Conservation (phyloP, 2,113 vertebrate genomes). For the Tretioscincus oriximinensis region DNA sequence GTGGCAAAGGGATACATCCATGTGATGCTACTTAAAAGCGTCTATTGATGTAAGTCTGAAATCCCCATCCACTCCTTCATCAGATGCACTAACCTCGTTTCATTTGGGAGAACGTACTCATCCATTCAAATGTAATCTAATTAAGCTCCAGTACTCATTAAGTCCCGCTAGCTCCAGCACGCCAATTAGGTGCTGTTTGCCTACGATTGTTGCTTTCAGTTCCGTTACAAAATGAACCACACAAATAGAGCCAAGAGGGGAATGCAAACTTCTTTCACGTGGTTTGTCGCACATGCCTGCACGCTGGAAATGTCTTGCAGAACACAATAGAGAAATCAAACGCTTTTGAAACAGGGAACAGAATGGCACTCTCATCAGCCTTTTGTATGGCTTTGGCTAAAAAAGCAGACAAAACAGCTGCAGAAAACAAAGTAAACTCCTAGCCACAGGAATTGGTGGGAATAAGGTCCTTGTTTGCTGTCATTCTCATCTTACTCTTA, state of each 20-base stretch:
- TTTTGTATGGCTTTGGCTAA: background rate
- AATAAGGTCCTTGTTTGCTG: background rate
- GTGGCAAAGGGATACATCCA: no score
- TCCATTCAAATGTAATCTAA: constrained; percentile 23
- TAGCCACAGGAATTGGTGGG: background rate
- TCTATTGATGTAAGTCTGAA: background rate
- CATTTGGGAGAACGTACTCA: constrained; percentile 33
- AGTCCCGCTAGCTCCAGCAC: background rate
- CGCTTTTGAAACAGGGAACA: background rate
- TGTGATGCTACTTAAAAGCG: background rate
- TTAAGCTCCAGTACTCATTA: constrained; percentile 10
- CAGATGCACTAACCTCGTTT: constrained; percentile 36
- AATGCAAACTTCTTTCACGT: background rate
- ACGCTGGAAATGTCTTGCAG: background rate
- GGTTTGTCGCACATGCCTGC: background rate
- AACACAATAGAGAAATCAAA: no score
- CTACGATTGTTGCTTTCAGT: background rate
- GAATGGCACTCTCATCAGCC: background rate
- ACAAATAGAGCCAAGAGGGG: background rate
- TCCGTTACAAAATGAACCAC: background rate
- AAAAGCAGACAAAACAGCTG: background rate
- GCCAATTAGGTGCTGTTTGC: constrained; percentile 1
- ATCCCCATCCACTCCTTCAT: constrained; percentile 1
- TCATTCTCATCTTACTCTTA: background rate
- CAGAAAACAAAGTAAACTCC: background rate